A percentile compares a stretch with the other conserved stretches of the same genome.
Conservation (phyloP, 2,888 invertebrate species). For the Cremastinae sp. region DNA sequence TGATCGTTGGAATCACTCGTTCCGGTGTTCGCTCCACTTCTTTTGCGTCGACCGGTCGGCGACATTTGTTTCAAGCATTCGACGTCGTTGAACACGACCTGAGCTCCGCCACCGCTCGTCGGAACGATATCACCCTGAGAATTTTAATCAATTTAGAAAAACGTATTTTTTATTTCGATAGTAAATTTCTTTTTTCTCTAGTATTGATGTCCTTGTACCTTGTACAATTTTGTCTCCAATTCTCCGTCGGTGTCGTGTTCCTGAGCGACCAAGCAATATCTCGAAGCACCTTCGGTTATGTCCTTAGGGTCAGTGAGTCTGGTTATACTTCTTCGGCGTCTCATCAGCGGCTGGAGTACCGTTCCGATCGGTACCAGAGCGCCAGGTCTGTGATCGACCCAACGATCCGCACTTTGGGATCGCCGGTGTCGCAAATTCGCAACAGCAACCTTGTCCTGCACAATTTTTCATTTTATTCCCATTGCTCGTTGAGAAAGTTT, state of each 20-base stretch:
- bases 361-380: slow-evolving; percentile 92
- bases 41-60: slow-evolving; percentile 82
- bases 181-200: no score
- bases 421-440: slow-evolving; percentile 88
- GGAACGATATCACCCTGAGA: slow-evolving; percentile 93
- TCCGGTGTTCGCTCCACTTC: slow-evolving; percentile 67
- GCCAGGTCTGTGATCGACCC: slow-evolving; percentile 94
- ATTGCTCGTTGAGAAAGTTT: slow-evolving; percentile 2
- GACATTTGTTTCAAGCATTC: slow-evolving; percentile 93
- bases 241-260: slow-evolving; percentile 96
- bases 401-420: slow-evolving; percentile 90
- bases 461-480: slow-evolving; percentile 65
- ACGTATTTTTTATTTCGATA: no score
- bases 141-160: slow-evolving; percentile 35
- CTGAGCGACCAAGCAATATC: slow-evolving; percentile 96
- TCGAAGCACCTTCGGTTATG: slow-evolving; percentile 82
- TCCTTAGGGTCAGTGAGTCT: slow-evolving; percentile 89
- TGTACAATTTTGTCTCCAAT: slow-evolving; percentile 94
- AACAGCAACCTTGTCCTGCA: slow-evolving; percentile 84
- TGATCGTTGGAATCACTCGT: slow-evolving; percentile 41
- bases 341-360: slow-evolving; percentile 92
- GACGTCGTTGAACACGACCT: slow-evolving; percentile 96
- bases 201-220: no score
- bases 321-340: slow-evolving; percentile 90
- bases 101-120: slow-evolving; percentile 96